Evolutionary conservation across 2,113 vertebrate species (phyloP), one percentile per base, ranked within the genome.

Genomic region (Alosa alosa): DNA sequence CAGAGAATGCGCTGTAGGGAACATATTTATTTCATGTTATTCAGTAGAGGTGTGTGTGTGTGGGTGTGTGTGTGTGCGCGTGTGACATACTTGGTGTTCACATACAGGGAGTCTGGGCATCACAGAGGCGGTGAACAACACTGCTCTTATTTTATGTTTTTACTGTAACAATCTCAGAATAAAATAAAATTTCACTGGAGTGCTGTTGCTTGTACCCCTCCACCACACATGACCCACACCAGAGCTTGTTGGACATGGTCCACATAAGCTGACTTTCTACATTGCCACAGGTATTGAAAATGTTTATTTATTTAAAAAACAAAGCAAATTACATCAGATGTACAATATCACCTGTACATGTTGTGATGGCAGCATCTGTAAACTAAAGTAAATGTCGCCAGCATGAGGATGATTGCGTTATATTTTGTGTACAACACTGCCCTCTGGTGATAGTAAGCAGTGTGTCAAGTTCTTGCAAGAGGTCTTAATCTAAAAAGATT

Each of bases 11-110:
- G 52, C 49, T 93, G 91, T 94, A 90, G 84, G 85, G 88, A 92
- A 91, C 90, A 92, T 94, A 94, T 94, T 95, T 95, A 94, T 94
- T 95, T 93, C 91, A 94, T 91, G 91, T 89, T 92, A 92, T 94
- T 91, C 86, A 89, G 90, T 94, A 92, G 72, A 78, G 31, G 15
- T 57, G 78, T 6, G 81, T 85, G 41, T 20, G 44, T 39, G 3
- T 39, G 36, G 18, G 1, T 17, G 36, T 39, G 15, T 78, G 36
- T 3, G 41, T 3, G 41, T 44, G 41, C 18, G 36, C 17, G 15
- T 78, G 36, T 3, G 17, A 17, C 31, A 39, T 36, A 15, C 72
- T 39, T 15, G 7, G 64, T 72, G 64, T 72, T 39, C 2, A 39
- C 31, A 78, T 78, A 78, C 31, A 78, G 72, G 36, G 3, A 13